A percentile compares a stretch with the other conserved stretches of the same genome.
These are phyloP conservation scores for Mormyrus proboscirostris DNA, from an alignment of 2,797 vertebrate genomes.

Conservation along the genomic window DNA sequence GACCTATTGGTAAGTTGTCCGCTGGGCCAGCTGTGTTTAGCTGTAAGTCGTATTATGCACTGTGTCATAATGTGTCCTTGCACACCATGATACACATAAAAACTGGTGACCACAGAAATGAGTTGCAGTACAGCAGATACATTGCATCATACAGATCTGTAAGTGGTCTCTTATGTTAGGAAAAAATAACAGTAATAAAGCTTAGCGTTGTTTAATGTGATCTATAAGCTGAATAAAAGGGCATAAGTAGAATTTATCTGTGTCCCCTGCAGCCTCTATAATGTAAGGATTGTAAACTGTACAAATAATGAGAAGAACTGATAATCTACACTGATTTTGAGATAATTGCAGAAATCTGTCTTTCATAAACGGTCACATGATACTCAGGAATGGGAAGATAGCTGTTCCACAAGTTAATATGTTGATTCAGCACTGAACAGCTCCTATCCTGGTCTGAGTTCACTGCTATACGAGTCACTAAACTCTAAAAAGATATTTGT, in stretches of 20 bases:
- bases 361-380: neutral
- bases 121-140: neutral
- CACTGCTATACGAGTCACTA: neutral
- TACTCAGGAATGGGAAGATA: neutral
- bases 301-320: neutral
- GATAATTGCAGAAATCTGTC: neutral
- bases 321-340: neutral
- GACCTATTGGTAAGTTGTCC: neutral
- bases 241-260: neutral
- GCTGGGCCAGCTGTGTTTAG: neutral
- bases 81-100: neutral
- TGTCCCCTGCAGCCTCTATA: neutral
- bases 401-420: neutral
- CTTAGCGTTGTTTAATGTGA: neutral
- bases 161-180: neutral
- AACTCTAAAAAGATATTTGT: neutral
- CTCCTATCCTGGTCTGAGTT: neutral
- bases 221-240: neutral
- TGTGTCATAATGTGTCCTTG: neutral
- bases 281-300: neutral
- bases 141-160: neutral
- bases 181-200: neutral
- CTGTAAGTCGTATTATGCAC: neutral
- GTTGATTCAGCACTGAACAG: slow-evolving; percentile 18
- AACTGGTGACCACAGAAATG: neutral